Conservation (phyloP, 1,140 invertebrate genomes). For the Globodera ellingtonae region DNA sequence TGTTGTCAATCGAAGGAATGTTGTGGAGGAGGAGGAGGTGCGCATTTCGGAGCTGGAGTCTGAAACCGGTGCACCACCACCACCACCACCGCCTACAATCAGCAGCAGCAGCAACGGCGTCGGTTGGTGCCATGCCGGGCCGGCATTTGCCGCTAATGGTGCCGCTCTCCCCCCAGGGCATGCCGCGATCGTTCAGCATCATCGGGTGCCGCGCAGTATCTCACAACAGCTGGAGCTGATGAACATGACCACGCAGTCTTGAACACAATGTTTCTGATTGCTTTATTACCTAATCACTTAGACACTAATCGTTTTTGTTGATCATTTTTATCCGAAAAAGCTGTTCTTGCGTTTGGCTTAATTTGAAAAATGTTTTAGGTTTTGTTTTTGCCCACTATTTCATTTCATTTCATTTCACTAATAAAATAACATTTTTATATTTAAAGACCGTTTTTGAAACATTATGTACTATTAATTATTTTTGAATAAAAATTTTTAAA, state of each 20-base stretch:
- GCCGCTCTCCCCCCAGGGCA: neutral
- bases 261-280: neutral
- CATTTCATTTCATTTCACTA: too few species aligned
- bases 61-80: constrained; percentile 5
- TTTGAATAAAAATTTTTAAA: too few species aligned
- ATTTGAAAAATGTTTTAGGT: too few species aligned
- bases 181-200: neutral
- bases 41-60: constrained; percentile 17
- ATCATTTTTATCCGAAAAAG: too few species aligned
- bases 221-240: constrained; percentile 28
- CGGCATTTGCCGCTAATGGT: neutral
- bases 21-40: neutral
- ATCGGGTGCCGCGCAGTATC: constrained; percentile 18
- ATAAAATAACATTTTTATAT: too few species aligned
- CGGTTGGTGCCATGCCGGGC: too few species aligned
- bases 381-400: too few species aligned
- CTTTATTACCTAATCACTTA: too few species aligned
- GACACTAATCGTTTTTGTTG: too few species aligned
- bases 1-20: neutral
- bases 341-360: too few species aligned
- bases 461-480: too few species aligned
- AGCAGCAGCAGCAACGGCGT: neutral
- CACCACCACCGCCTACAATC: neutral
- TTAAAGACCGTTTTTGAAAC: too few species aligned
- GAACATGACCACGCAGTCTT: neutral